Conservation (phyloP, 2,797 vertebrate genomes). For the Ibycter americanus region DNA sequence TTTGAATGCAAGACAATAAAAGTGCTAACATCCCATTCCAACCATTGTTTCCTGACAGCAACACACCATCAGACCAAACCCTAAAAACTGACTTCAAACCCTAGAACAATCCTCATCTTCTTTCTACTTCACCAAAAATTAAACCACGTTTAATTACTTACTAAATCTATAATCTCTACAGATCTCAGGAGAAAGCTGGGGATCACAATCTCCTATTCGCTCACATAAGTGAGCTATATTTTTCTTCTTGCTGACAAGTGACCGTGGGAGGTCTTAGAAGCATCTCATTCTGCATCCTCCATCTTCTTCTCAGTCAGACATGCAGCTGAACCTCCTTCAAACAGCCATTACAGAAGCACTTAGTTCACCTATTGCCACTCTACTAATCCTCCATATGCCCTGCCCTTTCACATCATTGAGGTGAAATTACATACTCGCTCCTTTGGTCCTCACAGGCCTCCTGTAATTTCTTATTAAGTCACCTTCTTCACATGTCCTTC, state of each 20-base stretch:
- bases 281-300: not conserved
- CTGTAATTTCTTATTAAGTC: not conserved
- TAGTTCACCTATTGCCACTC: not conserved
- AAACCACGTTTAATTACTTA: not conserved
- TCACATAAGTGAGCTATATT: not conserved
- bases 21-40: not conserved
- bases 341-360: not conserved
- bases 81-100: not conserved
- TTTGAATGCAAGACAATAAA: not conserved
- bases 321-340: not conserved
- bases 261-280: not conserved
- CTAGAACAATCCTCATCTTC: not conserved
- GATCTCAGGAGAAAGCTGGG: not conserved
- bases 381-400: not conserved
- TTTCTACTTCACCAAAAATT: not conserved
- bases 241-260: not conserved
- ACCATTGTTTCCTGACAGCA: not conserved
- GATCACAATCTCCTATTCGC: not conserved
- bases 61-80: not conserved
- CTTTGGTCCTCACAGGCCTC: not conserved
- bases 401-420: not conserved
- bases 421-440: not conserved
- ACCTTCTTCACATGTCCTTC: not conserved
- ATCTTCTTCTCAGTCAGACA: not conserved
- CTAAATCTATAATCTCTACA: not conserved